Percentiles rank a stretch among this genome's conserved stretches.
phyloP scores from a whole-genome alignment of 2,797 vertebrate species.

The Sebastes ruberrimus region DNA sequence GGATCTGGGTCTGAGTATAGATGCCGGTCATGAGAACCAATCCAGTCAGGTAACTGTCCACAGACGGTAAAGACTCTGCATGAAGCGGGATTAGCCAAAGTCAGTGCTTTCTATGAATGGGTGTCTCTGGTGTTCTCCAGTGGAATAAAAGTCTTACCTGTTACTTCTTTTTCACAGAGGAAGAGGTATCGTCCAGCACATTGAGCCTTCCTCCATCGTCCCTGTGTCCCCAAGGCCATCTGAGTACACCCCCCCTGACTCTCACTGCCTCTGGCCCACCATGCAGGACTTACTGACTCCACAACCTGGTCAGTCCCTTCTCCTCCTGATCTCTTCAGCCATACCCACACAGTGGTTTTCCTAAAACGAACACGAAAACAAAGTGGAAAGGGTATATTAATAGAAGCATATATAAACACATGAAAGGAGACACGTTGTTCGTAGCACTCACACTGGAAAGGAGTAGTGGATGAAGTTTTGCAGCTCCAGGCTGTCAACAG shows the following conservation, averaged over 20 bases:
- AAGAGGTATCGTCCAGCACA: slow-evolving; percentile 64
- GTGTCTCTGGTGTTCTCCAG: neutral
- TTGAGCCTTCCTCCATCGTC: slow-evolving; percentile 52
- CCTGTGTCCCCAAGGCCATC: slow-evolving; percentile 65
- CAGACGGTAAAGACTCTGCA: slow-evolving; percentile 73
- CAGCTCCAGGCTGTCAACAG: slow-evolving; percentile 60
- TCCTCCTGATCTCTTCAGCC: slow-evolving; percentile 50
- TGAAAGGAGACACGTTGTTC: neutral
- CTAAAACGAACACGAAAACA: slow-evolving; percentile 40
- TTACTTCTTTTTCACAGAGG: slow-evolving; percentile 76
- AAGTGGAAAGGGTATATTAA: neutral
- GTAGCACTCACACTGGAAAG: slow-evolving; percentile 73
- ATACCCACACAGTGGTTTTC: slow-evolving; percentile 67
- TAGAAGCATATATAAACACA: neutral
- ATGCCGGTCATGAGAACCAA: slow-evolving; percentile 75
- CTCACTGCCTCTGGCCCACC: slow-evolving; percentile 1
- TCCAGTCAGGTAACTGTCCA: slow-evolving; percentile 76
- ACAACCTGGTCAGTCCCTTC: neutral
- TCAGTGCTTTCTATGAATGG: too few species aligned
- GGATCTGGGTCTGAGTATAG: slow-evolving; percentile 52
- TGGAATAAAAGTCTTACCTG: slow-evolving; percentile 53
- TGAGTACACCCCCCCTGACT: slow-evolving; percentile 60
- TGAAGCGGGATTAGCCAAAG: neutral
- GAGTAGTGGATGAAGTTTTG: slow-evolving; percentile 71
- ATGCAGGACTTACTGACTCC: slow-evolving; percentile 7